These are phyloP conservation scores for Siniperca scherzeri DNA, from an alignment of 2,797 vertebrate genomes.

Conservation along the genomic window DNA sequence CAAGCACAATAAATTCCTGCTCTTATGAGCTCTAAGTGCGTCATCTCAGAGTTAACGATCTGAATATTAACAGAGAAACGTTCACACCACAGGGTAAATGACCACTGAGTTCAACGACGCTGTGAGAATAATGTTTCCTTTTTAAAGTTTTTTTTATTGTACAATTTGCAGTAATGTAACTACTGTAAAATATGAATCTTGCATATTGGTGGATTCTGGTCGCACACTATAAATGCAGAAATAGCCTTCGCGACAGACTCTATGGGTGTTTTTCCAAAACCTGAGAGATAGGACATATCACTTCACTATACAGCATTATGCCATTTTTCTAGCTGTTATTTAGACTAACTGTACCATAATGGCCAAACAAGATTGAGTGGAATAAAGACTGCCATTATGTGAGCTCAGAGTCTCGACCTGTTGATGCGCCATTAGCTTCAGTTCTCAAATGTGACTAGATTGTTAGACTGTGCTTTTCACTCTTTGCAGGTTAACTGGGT, in stretches of 20 bases:
- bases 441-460: conserved; percentile 32
- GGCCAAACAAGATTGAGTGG: conserved; percentile 53
- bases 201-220: not conserved
- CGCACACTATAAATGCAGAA: not conserved
- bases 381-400: conserved; percentile 64
- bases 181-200: not conserved
- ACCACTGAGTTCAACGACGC: not conserved
- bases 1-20: not conserved
- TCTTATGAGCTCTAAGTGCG: not conserved
- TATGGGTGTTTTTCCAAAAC: not conserved
- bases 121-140: not conserved
- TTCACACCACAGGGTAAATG: not conserved
- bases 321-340: conserved; percentile 54
- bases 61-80: not conserved
- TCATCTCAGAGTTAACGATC: not conserved
- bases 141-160: not conserved
- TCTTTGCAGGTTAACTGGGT: conserved; percentile 41
- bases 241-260: not conserved
- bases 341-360: conserved; percentile 54
- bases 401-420: conserved; percentile 58
- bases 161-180: not conserved
- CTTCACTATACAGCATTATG: conserved; percentile 14
- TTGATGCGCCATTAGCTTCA: conserved; percentile 57
- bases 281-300: conserved; percentile 20
- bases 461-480: conserved; percentile 21